These are phyloP conservation scores for Rhinella marina DNA, from an alignment of 2,797 vertebrate species.

Conservation along the genomic window DNA sequence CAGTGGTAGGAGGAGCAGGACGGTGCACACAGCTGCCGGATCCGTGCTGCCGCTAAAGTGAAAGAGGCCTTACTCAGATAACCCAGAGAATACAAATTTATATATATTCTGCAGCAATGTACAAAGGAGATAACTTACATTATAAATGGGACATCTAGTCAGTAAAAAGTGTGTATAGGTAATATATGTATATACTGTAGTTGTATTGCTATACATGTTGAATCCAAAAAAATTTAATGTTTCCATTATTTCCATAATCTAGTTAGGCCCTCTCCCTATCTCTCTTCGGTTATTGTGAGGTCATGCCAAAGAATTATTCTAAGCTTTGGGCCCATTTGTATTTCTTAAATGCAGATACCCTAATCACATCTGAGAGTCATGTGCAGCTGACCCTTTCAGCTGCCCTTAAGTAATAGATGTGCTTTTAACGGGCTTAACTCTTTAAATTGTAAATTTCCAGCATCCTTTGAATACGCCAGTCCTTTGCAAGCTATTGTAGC, in stretches of 20 bases:
- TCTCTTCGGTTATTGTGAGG: background rate
- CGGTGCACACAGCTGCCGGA: no score
- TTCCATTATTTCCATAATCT: background rate
- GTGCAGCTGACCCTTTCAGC: conserved; percentile 55
- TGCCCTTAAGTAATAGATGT: conserved; percentile 50
- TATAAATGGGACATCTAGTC: no score
- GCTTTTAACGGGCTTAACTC: conserved; percentile 47
- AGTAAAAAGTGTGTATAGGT: no score
- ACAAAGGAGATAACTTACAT: no score
- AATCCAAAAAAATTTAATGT: background rate
- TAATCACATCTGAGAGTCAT: conserved; percentile 54
- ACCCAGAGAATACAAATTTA: no score
- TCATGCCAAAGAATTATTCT: background rate
- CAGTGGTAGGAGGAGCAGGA: no score
- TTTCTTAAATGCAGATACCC: conserved; percentile 50
- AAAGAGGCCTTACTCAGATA: no score
- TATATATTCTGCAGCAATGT: no score
- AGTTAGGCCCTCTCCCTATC: background rate
- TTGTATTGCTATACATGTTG: background rate
- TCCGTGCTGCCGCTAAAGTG: no score
- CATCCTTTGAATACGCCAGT: conserved; percentile 38
- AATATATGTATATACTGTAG: no score
- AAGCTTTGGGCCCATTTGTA: conserved; percentile 25
- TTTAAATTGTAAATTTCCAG: conserved; percentile 55
- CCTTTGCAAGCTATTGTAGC: conserved; percentile 52